A percentile compares a stretch with the other conserved stretches of the same genome.
Evolutionary conservation across 2,113 vertebrate genomes (phyloP).

Genomic region (Pungitius pungitius): DNA sequence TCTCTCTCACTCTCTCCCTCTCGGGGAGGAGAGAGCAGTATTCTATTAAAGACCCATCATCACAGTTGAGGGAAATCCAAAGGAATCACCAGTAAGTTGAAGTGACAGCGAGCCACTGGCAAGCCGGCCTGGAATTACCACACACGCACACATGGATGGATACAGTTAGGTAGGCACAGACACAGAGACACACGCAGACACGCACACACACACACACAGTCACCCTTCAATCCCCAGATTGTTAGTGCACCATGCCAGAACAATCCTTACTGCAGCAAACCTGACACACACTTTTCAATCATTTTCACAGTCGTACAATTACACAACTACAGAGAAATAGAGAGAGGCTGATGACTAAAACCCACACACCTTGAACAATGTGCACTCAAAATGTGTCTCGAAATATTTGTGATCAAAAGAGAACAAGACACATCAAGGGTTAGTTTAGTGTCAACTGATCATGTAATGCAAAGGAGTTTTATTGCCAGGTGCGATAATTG

Average conservation of each 20-base stretch:
- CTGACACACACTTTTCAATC: slow-evolving; percentile 20
- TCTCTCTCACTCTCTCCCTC: slow-evolving; percentile 29
- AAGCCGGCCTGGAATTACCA: slow-evolving; percentile 74
- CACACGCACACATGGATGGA: slow-evolving; percentile 22
- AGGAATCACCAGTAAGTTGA: slow-evolving; percentile 82
- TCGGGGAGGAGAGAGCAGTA: slow-evolving; percentile 58
- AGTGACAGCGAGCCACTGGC: slow-evolving; percentile 77
- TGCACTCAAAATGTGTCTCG: not conserved
- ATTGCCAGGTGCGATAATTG: not conserved
- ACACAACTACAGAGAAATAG: slow-evolving; percentile 11
- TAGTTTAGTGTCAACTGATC: slow-evolving; percentile 5
- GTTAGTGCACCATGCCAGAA: slow-evolving; percentile 33
- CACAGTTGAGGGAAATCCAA: slow-evolving; percentile 80
- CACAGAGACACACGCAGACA: slow-evolving; percentile 34
- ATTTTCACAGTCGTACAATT: slow-evolving; percentile 28
- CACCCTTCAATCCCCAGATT: slow-evolving; percentile 50
- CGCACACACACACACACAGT: slow-evolving; percentile 18
- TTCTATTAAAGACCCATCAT: slow-evolving; percentile 73
- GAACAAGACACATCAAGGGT: not conserved
- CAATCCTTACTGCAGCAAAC: slow-evolving; percentile 32
- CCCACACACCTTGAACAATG: not conserved
- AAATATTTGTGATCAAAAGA: not conserved
- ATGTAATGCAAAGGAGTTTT: not conserved
- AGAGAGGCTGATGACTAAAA: not conserved
- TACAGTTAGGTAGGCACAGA: slow-evolving; percentile 9